These are phyloP conservation scores for Apostichopus californicus DNA, from an alignment of 35 echinoderm and acorn worm genomes.

Conservation along the genomic window DNA sequence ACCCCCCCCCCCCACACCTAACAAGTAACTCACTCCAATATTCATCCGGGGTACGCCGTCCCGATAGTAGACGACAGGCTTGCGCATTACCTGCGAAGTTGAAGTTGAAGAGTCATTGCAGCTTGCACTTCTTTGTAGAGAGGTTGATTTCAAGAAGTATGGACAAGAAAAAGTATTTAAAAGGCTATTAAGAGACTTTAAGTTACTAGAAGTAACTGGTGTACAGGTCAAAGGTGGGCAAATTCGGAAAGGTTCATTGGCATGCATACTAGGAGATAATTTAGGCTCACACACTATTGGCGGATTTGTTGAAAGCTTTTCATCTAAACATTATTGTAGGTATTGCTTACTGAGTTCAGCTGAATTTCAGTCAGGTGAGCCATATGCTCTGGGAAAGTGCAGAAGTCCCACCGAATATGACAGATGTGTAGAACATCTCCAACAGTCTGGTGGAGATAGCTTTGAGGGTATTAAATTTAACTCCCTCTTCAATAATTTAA, in stretches of 20 bases:
- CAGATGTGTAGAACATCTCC: slow-evolving; percentile 14
- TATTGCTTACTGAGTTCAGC: slow-evolving; percentile 1
- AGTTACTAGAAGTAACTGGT: slow-evolving; percentile 39
- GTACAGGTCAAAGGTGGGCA: neutral
- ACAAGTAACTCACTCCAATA: no score
- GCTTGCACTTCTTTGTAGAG: slow-evolving; percentile 65
- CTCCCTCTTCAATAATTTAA: slow-evolving; percentile 65
- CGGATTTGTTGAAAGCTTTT: slow-evolving; percentile 28
- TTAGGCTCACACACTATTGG: no score
- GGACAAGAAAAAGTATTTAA: slow-evolving; percentile 46
- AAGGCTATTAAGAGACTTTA: slow-evolving; percentile 53
- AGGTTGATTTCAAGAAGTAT: slow-evolving; percentile 42
- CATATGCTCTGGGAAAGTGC: neutral
- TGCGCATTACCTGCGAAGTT: no score
- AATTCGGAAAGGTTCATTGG: slow-evolving; percentile 13
- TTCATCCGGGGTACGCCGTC: no score
- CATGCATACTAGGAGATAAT: slow-evolving; percentile 46
- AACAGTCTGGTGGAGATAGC: neutral
- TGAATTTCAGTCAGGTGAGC: slow-evolving; percentile 20
- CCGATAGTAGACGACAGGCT: no score
- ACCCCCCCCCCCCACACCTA: no score
- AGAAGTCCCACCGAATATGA: slow-evolving; percentile 18
- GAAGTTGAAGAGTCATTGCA: slow-evolving; percentile 63
- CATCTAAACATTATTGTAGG: slow-evolving; percentile 22
- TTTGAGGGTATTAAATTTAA: slow-evolving; percentile 67